Base-by-base conservation (phyloP, 2,113 vertebrate species). In the Marmota flaviventris region DNA sequence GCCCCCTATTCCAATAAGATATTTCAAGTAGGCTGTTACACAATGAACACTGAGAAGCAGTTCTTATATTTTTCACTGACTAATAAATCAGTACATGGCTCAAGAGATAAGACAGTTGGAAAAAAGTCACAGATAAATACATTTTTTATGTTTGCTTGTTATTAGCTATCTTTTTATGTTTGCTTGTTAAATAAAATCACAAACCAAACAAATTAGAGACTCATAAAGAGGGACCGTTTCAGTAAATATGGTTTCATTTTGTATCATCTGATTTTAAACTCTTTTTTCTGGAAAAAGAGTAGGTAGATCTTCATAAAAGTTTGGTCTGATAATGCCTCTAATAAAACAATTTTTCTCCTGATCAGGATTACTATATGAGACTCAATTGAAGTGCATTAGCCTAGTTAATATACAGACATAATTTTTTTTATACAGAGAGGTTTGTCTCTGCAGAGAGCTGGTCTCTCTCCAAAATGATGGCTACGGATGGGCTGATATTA, bases 261-360 rank as follows among this genome's bases (percentile, higher is more conserved):
- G 73, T 91, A 51, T 63, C 63, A 1, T 90, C 39, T 73, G 11
- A 92, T 91, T 81, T 89, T 93, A 84, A 97, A 70, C 5, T 67
- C 11, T 39, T 87, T 87, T 82, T 51, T 18, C 61, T 83, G 76
- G 39, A 72, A 79, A 70, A 89, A 97, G 25, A 86, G 75, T 45
- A 85, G 78, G 39, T 42, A 24, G 70, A 24, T 93, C 37, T 86
- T 87, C 53, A 10, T 73, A 76, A 91, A 45, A 92, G 10, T 5
- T 53, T 22, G 42, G n/a, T 91, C 61, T 79, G 81, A 89, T 86
- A 91, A 85, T 29, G 4, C 11, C 14, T 67, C 20, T 87, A 75
- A 85, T 48, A 88, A 95, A 67, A 73, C 11, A 61, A 90, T 7
- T 82, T 87, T 63, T 83, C 27, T 70, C 29, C 25, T 13, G 2